A percentile compares a stretch with the other conserved stretches of the same genome.
Evolutionary conservation across 2,797 vertebrate species (phyloP).

Genomic region (Kryptopterus vitreolus): DNA sequence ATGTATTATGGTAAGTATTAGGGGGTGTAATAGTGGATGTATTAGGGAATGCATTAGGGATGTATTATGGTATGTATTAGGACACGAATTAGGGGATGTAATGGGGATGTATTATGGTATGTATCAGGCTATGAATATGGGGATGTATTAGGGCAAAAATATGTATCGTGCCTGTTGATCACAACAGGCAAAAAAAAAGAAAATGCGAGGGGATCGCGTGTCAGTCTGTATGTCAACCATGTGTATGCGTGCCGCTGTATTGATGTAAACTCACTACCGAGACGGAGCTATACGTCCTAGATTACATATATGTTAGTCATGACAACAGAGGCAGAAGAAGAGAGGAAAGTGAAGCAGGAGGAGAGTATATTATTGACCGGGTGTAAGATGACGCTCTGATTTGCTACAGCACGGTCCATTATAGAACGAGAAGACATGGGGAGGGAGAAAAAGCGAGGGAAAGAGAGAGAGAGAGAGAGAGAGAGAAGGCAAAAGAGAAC

Average conservation of each 20-base stretch:
- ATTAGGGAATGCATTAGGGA: too few species aligned
- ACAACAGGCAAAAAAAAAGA: too few species aligned
- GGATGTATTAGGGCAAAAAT: neutral
- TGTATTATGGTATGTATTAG: too few species aligned
- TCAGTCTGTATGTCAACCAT: neutral
- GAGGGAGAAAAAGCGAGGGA: neutral
- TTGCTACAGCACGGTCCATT: conserved; percentile 20
- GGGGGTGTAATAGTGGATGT: too few species aligned
- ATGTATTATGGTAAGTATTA: too few species aligned
- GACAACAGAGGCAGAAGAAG: conserved; percentile 14
- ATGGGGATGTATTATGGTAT: too few species aligned
- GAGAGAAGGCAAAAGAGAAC: neutral
- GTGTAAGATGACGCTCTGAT: conserved; percentile 39
- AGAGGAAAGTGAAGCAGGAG: neutral
- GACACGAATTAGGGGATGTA: too few species aligned
- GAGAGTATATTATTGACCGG: conserved; percentile 39
- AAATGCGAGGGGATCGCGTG: too few species aligned
- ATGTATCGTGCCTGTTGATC: neutral
- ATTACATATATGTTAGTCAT: conserved; percentile 1
- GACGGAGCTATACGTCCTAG: neutral
- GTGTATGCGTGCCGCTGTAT: neutral
- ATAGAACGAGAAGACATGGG: neutral
- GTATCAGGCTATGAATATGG: too few species aligned
- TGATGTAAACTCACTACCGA: neutral
- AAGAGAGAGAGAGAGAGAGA: neutral